phyloP scores from a whole-genome alignment of 1,140 invertebrate genomes.

The Nasonia longicornis region DNA sequence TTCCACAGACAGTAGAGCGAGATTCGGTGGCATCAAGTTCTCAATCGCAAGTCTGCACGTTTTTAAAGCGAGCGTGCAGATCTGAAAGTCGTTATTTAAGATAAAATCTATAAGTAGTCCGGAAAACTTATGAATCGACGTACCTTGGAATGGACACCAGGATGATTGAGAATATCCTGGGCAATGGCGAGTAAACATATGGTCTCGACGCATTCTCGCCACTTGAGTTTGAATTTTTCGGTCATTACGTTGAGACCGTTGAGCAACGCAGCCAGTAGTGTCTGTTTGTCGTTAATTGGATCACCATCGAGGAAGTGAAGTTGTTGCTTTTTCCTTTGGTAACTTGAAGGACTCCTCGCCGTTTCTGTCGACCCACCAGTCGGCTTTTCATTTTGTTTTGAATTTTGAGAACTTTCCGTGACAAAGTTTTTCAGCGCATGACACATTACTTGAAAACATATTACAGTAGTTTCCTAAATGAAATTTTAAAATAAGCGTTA shows the following conservation, averaged over 20 bases:
- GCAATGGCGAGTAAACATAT: conserved; percentile 72
- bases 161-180: conserved; percentile 70
- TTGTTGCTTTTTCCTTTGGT: conserved; percentile 34
- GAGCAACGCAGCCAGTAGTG: conserved; percentile 72
- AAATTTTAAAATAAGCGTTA: conserved; percentile 52
- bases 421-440: conserved; percentile 75
- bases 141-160: conserved; percentile 70
- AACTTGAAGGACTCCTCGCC: neutral
- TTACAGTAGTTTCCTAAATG: conserved; percentile 74
- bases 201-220: conserved; percentile 80
- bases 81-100: conserved; percentile 63
- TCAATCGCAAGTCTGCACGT: conserved; percentile 77
- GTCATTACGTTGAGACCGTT: conserved; percentile 75
- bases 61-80: conserved; percentile 77
- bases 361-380: neutral
- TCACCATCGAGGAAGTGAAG: conserved; percentile 56
- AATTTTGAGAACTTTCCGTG: conserved; percentile 3
- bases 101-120: neutral
- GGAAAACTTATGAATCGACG: conserved; percentile 34
- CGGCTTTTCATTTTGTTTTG: conserved; percentile 33
- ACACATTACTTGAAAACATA: conserved; percentile 78
- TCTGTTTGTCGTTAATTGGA: conserved; percentile 64
- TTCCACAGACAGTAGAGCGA: conserved; percentile 76
- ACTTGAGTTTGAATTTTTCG: conserved; percentile 78
- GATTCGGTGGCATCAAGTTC: conserved; percentile 81